These are phyloP conservation scores for Cliona cf. orientalis DNA, from an alignment of 37 sponge, comb jelly and placozoan genomes.

Conservation along the genomic window DNA sequence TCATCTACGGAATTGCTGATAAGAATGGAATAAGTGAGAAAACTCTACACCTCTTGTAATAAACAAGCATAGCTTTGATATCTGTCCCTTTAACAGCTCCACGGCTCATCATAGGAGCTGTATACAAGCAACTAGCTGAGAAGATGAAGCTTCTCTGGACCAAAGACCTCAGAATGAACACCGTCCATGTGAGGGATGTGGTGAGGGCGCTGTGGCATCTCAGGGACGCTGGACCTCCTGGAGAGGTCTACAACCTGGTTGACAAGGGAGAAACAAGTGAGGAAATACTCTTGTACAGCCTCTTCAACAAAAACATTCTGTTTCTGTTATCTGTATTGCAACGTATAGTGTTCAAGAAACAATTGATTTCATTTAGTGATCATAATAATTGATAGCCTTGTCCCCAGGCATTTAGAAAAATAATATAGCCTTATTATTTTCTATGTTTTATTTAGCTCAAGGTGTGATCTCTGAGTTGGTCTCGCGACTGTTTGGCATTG, in stretches of 20 bases:
- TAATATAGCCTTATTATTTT: no score
- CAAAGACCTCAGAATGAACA: conserved; percentile 92
- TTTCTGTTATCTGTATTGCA: no score
- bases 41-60: not conserved
- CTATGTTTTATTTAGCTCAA: conserved; percentile 67
- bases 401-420: no score
- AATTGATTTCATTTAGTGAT: not conserved
- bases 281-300: no score
- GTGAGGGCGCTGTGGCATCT: conserved; percentile 88
- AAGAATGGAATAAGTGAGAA: conserved; percentile 72
- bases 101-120: conserved; percentile 75
- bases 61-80: not conserved
- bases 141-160: conserved; percentile 97
- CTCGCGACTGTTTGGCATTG: conserved; percentile 77
- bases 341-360: no score
- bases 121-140: conserved; percentile 76
- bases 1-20: conserved; percentile 92
- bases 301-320: no score
- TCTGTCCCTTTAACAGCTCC: conserved; percentile 52
- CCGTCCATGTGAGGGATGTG: conserved; percentile 95
- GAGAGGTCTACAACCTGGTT: conserved; percentile 90
- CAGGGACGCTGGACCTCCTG: conserved; percentile 28
- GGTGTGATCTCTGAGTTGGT: conserved; percentile 71
- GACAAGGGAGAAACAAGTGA: conserved; percentile 91
- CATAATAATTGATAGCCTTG: not conserved